phyloP scores from a whole-genome alignment of 2,797 vertebrate genomes.

The Pachyuromys duprasi region DNA sequence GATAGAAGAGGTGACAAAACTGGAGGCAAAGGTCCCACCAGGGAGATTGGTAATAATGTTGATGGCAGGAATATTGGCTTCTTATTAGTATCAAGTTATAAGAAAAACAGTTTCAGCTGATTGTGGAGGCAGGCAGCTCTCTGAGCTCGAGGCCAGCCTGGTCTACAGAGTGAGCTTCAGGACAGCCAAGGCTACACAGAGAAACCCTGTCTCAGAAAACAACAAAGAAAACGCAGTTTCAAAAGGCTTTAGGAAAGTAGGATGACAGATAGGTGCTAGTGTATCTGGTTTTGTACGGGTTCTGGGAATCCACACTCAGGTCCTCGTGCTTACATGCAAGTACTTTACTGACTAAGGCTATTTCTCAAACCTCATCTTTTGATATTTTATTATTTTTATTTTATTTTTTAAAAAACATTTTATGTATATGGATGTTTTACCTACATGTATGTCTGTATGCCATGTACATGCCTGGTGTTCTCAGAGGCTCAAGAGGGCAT shows the following conservation, averaged over 20 bases:
- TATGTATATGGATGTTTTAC: not conserved
- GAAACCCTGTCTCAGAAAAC: not conserved
- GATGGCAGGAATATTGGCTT: not conserved
- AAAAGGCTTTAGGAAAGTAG: not conserved
- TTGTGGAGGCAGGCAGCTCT: not conserved
- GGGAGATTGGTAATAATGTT: not conserved
- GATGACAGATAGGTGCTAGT: not conserved
- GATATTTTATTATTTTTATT: not conserved
- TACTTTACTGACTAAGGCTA: not conserved
- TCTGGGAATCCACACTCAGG: not conserved
- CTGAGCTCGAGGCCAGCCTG: not conserved
- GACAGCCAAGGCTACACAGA: not conserved
- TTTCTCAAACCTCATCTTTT: not conserved
- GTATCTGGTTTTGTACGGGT: not conserved
- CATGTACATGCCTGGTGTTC: not conserved
- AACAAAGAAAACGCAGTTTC: not conserved
- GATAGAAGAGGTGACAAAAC: not conserved
- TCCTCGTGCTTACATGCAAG: not conserved
- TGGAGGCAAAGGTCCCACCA: not conserved
- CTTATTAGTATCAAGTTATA: not conserved
- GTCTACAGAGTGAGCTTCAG: not conserved
- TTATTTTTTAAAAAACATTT: not conserved
- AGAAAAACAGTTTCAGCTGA: not conserved
- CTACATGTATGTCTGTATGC: not conserved
- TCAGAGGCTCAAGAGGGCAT: not conserved